Evolutionary conservation across 1,140 invertebrate genomes (phyloP), one percentile per base, ranked within the genome.

Genomic region (Plutomurus gul): DNA sequence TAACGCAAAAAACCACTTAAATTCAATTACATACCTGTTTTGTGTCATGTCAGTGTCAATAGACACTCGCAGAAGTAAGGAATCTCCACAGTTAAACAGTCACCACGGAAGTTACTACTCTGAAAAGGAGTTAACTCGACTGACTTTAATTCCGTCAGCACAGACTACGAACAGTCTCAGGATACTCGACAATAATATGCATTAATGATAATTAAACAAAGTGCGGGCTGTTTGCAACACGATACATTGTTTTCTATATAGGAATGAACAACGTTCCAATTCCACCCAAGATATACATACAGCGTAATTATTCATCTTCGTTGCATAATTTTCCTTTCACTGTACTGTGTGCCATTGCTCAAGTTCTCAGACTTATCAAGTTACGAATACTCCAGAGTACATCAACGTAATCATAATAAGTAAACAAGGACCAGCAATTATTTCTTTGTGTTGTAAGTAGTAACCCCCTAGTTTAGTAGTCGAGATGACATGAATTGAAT

Each of bases 1-100:
- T 65, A 80, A 80, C 79, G 79, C 79, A 80, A 80, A 77, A 80
- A 80, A 76, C 46, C 79, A 77, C 79, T 80, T 77, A 72, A 51
- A 76, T 76, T 80, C 79, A 80, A 80, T 80, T 80, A 73, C 70
- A 4, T 76, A 30, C 74, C 71, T 75, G 71, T 49, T 75, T 51
- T 60, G 36, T 80, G 60, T 80, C 73, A 80, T 60, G 78, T 79
- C 71, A 79, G 43, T 75, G 78, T 79, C 71, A 79, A 75, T 79
- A 65, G 20, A 49, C 16, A 40, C n/a, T 20, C 30, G 25, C 36
- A 11, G 13, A 16, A 13, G 1, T n/a, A 65, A 30, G 56, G 56
- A 65, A 65, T 65, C 56, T 65, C 56, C 25, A 10, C 22, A 8
- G 11, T 56, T 56, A 27, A 56, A 65, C 27, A n/a, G 27, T n/a